A percentile compares a stretch with the other conserved stretches of the same genome.
These are phyloP conservation scores for Drosophila mayaguana DNA, from an alignment of 2,888 invertebrate species.

Conservation along the genomic window DNA sequence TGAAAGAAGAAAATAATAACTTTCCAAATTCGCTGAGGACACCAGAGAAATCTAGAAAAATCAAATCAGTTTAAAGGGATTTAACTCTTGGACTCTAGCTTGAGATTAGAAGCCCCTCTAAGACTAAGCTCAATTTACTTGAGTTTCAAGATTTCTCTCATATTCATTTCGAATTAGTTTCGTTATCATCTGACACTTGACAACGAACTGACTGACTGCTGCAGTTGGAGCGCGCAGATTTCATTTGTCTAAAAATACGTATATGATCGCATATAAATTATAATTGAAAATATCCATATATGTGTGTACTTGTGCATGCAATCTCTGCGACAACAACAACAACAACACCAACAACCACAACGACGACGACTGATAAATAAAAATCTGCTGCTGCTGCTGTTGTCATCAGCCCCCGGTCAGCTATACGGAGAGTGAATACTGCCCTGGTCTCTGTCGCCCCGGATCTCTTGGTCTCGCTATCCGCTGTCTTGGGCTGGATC, in stretches of 20 bases:
- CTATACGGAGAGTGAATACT: constrained; percentile 14
- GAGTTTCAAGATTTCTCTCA: too few relatives aligned
- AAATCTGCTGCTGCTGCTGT: constrained; percentile 28
- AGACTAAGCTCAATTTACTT: too few relatives aligned
- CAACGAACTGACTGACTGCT: not conserved
- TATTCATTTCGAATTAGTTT: not conserved
- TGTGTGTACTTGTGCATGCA: constrained; percentile 40
- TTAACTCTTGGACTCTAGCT: too few relatives aligned
- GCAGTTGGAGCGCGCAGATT: constrained; percentile 22
- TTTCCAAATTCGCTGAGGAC: not conserved
- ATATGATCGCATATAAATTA: constrained; percentile 74
- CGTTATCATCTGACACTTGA: not conserved
- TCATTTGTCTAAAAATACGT: constrained; percentile 64
- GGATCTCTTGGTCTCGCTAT: constrained; percentile 11
- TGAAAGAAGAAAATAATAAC: not conserved
- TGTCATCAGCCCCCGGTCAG: constrained; percentile 33
- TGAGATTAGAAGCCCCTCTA: too few relatives aligned
- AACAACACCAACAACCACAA: constrained; percentile 21
- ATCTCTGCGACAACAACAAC: constrained; percentile 30
- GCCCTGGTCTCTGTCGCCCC: constrained; percentile 7
- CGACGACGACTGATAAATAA: constrained; percentile 46
- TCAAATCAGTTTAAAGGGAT: not conserved
- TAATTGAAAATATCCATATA: constrained; percentile 68
- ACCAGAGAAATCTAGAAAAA: not conserved
- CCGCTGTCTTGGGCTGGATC: constrained; percentile 53